A percentile compares a stretch with the other conserved stretches of the same genome.
These are phyloP conservation scores for Ahaetulla prasina DNA, from an alignment of 2,113 vertebrate species.

Conservation along the genomic window DNA sequence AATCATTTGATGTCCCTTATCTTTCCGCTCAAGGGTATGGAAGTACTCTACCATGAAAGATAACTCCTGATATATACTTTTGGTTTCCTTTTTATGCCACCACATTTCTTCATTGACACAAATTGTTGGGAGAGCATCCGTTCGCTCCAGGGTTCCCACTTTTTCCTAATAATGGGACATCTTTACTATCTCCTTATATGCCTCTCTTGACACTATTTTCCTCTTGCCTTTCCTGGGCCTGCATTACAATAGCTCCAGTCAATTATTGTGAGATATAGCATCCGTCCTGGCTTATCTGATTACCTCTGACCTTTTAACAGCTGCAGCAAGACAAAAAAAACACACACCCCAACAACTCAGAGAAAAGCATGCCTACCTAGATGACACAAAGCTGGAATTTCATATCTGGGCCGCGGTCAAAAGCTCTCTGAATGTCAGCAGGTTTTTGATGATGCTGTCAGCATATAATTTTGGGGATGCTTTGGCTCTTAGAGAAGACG, in stretches of 20 bases:
- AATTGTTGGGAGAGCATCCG: neutral
- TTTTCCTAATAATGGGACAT: constrained; percentile 27
- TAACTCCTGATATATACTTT: neutral
- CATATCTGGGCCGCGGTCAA: constrained; percentile 48
- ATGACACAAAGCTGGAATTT: constrained; percentile 61
- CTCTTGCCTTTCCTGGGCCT: constrained; percentile 40
- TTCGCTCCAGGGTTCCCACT: constrained; percentile 24
- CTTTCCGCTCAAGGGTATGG: constrained; percentile 12
- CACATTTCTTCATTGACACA: constrained; percentile 23
- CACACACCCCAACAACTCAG: constrained; percentile 12
- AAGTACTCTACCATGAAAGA: constrained; percentile 30
- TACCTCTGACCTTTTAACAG: constrained; percentile 70
- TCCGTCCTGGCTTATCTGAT: constrained; percentile 60
- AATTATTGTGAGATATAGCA: constrained; percentile 66
- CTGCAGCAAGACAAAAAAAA: constrained; percentile 44
- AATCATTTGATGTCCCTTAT: neutral
- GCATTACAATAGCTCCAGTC: constrained; percentile 54
- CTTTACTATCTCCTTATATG: constrained; percentile 45
- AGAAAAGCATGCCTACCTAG: constrained; percentile 57
- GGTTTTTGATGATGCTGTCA: constrained; percentile 60
- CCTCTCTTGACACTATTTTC: constrained; percentile 53
- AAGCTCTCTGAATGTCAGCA: constrained; percentile 60
- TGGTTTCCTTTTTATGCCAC: neutral
- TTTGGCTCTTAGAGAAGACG: constrained; percentile 52
- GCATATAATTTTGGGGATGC: constrained; percentile 62